A percentile compares a stretch with the other conserved stretches of the same genome.
Conservation (phyloP, 2,113 vertebrate species). For the Phoxinus phoxinus region DNA sequence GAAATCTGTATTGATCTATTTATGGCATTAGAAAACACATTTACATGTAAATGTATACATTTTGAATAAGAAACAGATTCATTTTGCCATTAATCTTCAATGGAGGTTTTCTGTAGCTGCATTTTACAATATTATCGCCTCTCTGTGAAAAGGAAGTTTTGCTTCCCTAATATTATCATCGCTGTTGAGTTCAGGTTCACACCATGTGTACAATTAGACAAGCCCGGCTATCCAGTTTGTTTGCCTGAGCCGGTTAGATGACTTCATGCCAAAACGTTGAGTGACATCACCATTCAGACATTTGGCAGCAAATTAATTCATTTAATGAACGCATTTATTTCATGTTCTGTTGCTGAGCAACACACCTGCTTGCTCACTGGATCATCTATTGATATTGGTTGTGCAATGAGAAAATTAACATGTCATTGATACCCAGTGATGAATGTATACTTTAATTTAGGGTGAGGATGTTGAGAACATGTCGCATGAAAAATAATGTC, state of each 20-base stretch:
- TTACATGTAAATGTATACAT: not conserved
- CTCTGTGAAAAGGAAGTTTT: not conserved
- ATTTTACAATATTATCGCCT: not conserved
- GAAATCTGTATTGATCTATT: not conserved
- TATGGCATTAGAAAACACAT: not conserved
- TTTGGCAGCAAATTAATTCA: constrained; percentile 1
- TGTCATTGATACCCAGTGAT: constrained; percentile 17
- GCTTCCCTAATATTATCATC: not conserved
- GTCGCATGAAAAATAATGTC: not conserved
- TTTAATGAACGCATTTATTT: not conserved
- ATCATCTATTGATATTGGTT: constrained; percentile 8
- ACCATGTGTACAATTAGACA: not conserved
- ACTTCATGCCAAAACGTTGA: not conserved
- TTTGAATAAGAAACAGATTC: not conserved
- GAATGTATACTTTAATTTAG: not conserved
- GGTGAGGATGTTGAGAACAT: not conserved
- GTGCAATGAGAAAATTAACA: not conserved
- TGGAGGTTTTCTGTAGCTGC: not conserved
- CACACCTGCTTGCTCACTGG: not conserved
- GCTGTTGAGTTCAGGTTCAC: not conserved
- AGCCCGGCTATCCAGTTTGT: not conserved
- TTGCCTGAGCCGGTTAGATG: not conserved
- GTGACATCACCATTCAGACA: not conserved
- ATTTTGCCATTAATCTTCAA: not conserved
- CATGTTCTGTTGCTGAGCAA: constrained; percentile 22